Conservation (phyloP, 2,888 invertebrate genomes). For the Orthonychiurus folsomi region DNA sequence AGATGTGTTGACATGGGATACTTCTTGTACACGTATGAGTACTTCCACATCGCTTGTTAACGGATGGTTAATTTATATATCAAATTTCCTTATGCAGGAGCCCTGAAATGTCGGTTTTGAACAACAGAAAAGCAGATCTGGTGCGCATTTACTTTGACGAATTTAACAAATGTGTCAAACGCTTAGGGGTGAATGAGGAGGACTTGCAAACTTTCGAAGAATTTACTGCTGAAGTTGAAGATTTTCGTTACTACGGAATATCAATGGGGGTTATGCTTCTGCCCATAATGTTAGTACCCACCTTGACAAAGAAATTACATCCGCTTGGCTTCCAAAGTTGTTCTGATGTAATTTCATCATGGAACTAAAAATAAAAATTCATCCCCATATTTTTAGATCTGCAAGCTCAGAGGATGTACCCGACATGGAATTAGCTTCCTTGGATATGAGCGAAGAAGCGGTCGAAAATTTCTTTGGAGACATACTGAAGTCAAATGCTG, state of each 20-base stretch:
- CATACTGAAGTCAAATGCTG: conserved; percentile 14
- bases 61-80: no score
- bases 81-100: no score
- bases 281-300: no score
- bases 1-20: conserved; percentile 33
- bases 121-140: conserved; percentile 26
- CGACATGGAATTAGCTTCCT: conserved; percentile 30
- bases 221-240: conserved; percentile 26
- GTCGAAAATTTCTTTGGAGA: conserved; percentile 15
- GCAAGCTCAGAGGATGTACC: conserved; percentile 26
- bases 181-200: conserved; percentile 23
- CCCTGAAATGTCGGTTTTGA: conserved; percentile 16
- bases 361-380: conserved; percentile 16
- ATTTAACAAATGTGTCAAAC: conserved; percentile 23
- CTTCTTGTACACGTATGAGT: conserved; percentile 37
- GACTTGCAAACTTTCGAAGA: conserved; percentile 22
- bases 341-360: not conserved
- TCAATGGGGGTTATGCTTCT: conserved; percentile 19
- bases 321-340: no score
- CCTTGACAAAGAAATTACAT: no score
- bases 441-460: conserved; percentile 12
- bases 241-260: conserved; percentile 26
- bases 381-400: conserved; percentile 22
- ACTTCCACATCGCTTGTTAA: no score
- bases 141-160: conserved; percentile 29